Percentiles rank a stretch among this genome's conserved stretches.
These are phyloP conservation scores for Carassius carassius DNA, from an alignment of 2,113 vertebrate genomes.

Conservation along the genomic window DNA sequence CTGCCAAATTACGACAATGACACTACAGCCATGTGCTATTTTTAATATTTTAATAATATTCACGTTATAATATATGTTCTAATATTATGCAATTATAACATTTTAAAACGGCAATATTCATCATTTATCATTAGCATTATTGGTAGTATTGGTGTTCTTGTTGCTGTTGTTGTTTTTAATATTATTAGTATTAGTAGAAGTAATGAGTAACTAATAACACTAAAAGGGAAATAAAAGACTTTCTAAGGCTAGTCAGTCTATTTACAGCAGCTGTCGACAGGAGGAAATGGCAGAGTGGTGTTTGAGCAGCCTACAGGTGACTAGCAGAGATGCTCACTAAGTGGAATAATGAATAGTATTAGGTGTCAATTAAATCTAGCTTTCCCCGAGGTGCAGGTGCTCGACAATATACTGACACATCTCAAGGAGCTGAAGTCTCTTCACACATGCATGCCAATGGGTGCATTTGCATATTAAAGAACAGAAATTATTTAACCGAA, in stretches of 20 bases:
- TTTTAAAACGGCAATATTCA: not conserved
- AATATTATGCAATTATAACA: not conserved
- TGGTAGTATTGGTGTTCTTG: not conserved
- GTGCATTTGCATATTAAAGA: constrained; percentile 99
- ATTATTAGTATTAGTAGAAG: not conserved
- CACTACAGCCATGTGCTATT: not conserved
- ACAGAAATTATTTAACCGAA: constrained; percentile 98
- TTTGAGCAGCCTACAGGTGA: constrained; percentile 90
- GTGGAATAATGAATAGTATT: constrained; percentile 99
- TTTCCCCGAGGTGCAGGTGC: constrained; percentile 95
- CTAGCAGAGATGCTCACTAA: constrained; percentile 99
- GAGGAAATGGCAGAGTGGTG: constrained; percentile 74
- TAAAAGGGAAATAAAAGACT: not conserved
- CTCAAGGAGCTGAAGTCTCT: constrained; percentile 93
- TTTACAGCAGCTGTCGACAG: constrained; percentile 91
- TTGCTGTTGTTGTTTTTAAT: not conserved
- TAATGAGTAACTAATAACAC: not conserved
- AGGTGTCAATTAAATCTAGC: constrained; percentile 99
- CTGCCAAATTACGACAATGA: constrained; percentile 54
- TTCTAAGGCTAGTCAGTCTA: constrained; percentile 67
- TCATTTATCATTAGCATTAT: not conserved
- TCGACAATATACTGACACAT: constrained; percentile 94
- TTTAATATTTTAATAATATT: too few relatives aligned
- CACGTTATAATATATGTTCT: too few relatives aligned
- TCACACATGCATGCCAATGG: constrained; percentile 96